A percentile compares a stretch with the other conserved stretches of the same genome.
Evolutionary conservation across 2,113 vertebrate species (phyloP).

Genomic region (Sterrhoptilus dennistouni): DNA sequence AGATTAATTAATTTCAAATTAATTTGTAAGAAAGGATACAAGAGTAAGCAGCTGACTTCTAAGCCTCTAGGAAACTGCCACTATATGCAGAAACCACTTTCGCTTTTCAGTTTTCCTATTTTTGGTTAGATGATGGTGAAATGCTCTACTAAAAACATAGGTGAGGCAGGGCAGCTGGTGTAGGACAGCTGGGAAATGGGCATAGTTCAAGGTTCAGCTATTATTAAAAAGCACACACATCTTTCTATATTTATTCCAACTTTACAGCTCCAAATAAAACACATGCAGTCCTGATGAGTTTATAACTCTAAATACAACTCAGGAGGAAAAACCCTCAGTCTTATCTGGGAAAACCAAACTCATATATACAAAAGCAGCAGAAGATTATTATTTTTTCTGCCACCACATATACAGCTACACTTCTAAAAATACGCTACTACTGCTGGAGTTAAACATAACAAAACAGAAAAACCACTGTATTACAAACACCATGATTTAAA

Average conservation of each 20-base stretch:
- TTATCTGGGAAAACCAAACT: background rate
- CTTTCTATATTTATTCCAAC: constrained; percentile 34
- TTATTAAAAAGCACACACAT: constrained; percentile 24
- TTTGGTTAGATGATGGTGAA: background rate
- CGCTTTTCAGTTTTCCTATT: background rate
- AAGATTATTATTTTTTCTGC: background rate
- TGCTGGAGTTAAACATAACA: background rate
- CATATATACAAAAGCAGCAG: background rate
- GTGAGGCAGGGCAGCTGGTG: constrained; percentile 9
- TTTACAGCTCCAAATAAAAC: constrained; percentile 35
- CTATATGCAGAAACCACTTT: background rate
- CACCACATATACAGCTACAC: background rate
- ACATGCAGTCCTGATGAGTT: background rate
- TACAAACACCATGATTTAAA: background rate
- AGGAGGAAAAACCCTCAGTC: background rate
- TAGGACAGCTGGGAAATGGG: background rate
- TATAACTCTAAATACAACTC: background rate
- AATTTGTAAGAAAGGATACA: background rate
- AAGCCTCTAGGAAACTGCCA: background rate
- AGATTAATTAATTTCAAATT: background rate
- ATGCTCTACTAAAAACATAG: background rate
- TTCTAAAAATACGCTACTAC: background rate
- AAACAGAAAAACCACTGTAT: background rate
- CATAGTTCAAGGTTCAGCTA: constrained; percentile 18
- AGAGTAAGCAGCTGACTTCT: background rate